Evolutionary conservation across 2,113 vertebrate genomes (phyloP), one percentile per base, ranked within the genome.

Genomic region (Calyptommatus sinebrachiatus): DNA sequence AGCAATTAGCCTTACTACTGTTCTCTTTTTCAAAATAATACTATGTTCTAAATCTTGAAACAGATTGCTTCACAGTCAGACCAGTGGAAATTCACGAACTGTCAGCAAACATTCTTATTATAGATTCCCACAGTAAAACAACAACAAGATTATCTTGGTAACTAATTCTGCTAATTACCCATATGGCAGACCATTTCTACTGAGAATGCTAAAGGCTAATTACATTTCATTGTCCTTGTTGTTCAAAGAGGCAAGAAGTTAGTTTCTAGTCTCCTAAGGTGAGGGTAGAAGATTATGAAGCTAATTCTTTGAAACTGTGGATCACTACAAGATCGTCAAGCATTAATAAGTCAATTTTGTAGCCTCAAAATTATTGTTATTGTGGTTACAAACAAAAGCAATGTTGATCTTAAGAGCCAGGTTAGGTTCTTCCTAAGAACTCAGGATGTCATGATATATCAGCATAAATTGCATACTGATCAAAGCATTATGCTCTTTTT

Each of bases 11-110:
- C 76, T 84, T 92, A 83, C 24, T 70, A 41, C 68, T 21, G 14
- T 26, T 53, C 57, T 10, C 3, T 45, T 45, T 61, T 45, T 18
- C 18, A 63, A 65, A 46, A 28, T 8, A 14, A 3, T 2, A 77
- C 84, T 92, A 84, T 80, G 71, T 41, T 4, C 63, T 41, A 81
- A 29, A 65, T 86, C 78, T 82, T 78, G 83, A 89, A 81, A 78
- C 88, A 82, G 88, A 18, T n/a, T 82, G 86, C 60, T 26, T 80
- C 89, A 73, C 16, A 80, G 66, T 60, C 72, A 79, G 18, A 75
- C 69, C 67, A 5, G 41, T 67, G 78, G 83, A 84, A 90, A 89
- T 82, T 88, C 85, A 83, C 84, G 67, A 69, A 83, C 75, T 77
- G 85, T 71, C 87, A 72, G 62, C 16, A 24, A 66, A 5, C 0